Conservation (phyloP, 2,113 vertebrate species). For the Turnix velox region DNA sequence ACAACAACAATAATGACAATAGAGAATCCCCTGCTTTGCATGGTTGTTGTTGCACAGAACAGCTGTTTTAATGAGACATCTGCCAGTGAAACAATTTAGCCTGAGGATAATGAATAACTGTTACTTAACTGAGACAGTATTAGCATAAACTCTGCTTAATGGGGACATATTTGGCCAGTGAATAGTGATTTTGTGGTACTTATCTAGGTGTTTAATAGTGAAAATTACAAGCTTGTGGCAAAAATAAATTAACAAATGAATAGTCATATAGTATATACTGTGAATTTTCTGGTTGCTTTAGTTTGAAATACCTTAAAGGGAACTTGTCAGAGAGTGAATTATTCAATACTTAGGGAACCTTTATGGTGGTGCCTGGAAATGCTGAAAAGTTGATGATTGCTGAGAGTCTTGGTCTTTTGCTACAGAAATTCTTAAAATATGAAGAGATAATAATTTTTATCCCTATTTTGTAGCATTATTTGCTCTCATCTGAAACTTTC, state of each 20-base stretch:
- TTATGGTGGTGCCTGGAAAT: neutral
- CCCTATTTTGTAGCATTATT: neutral
- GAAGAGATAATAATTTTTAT: neutral
- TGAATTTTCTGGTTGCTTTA: neutral
- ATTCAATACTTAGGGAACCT: neutral
- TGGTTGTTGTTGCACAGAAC: constrained; percentile 11
- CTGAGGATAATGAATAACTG: constrained; percentile 49
- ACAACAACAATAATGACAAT: constrained; percentile 40
- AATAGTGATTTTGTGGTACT: constrained; percentile 15
- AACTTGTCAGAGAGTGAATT: neutral
- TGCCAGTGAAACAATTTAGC: constrained; percentile 51
- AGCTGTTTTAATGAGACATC: constrained; percentile 60
- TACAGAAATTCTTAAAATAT: neutral
- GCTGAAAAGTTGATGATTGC: neutral
- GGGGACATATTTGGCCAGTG: constrained; percentile 2
- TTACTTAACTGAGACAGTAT: constrained; percentile 55
- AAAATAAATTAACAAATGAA: neutral
- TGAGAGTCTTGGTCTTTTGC: neutral
- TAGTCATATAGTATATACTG: neutral
- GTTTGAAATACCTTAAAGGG: neutral
- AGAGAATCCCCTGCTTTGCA: constrained; percentile 10
- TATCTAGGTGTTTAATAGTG: constrained; percentile 24
- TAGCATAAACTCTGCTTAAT: constrained; percentile 41
- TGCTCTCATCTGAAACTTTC: neutral
- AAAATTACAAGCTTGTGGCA: constrained; percentile 28